Base-by-base conservation (phyloP, 1,140 invertebrate species). In the Drosophila funebris region DNA sequence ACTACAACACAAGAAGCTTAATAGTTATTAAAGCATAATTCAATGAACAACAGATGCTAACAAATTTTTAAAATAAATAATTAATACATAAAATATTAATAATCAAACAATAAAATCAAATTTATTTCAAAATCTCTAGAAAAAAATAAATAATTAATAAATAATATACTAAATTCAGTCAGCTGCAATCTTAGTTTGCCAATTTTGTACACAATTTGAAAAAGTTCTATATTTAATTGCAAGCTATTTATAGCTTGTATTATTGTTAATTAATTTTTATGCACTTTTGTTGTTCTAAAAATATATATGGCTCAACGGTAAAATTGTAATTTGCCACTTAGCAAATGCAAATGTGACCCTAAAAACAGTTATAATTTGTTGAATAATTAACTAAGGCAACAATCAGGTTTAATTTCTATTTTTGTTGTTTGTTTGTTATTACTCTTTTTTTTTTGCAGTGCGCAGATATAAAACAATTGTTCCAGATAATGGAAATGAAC, bases 331-430 rank as follows among this genome's bases (percentile, higher is more conserved):
- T 24, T 20, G 9, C 13, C 24, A 29, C 20, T 20, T 31, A 7
- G 14, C 43, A 16, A 37, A 62, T 50, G 20, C 48, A 63, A 52
- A 29, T 31, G 36, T 11, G 48, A 53, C 48, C 52, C 18, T 11
- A 64, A 43, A 53, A 54, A 33, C 37, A 18, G 48, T 43, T 43
- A 33, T 33, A 56, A 56, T 24, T 66, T 44, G 37, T 33, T 56
- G 62, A 13, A 56, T 66, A 56, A 56, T 56, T 64, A 56, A 27
- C 14, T 22, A 7, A 11, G 27, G 56, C 56, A 33, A 31, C 48
- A 52, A 57, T 57, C 37, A n/a, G 22, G 22, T 43, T 29, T 57
- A 41, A 29, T 29, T 50, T 16, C 9, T 9, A 6, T 54, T 8
- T 37, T 36, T 33, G 11, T 11, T 11, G 0, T n/a, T 13, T 0